Evolutionary conservation across 1,140 invertebrate species (phyloP), one percentile per base, ranked within the genome.

Genomic region (Neuroterus valhalla): DNA sequence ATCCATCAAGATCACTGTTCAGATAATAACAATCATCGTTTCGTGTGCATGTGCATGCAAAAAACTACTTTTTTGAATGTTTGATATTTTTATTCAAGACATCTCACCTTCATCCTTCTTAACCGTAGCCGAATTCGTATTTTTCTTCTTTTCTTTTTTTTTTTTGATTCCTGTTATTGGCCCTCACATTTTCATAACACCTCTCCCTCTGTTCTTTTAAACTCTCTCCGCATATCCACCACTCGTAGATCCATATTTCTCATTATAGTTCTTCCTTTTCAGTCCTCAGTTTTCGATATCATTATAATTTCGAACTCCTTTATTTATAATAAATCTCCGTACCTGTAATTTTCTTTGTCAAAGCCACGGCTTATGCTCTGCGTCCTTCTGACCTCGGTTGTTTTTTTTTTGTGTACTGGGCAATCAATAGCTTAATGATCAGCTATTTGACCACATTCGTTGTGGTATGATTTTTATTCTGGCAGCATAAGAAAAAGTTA

Each of bases 281-380:
- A 15, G 45, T 73, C 6, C 48, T 43, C 17, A 68, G 15, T 17
- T 68, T 48, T 50, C 55, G 71, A 21, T 67, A 50, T 66, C 31
- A 66, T 73, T 73, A 43, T 43, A 6, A 12, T 73, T 55, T 68
- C 72, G 0, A 66, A 17, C 45, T 69, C 62, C 15, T 50, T 68
- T 1, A 62, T 44, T 45, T 62, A 19, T 10, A 42, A 52, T 69
- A 62, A 68, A 15, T 68, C 69, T 15, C 19, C 26, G 48, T 66
- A n/a, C n/a, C n/a, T n/a, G 50, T 71, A n/a, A 44, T 70, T 43
- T 70, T 67, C 23, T 71, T 45, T 19, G 52, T 48, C 8, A 31
- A 52, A 42, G 38, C 43, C 15, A 44, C 70, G 19, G 66, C n/a
- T n/a, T n/a, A n/a, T n/a, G n/a, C 42, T 44, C 17, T 43, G 70